Percentiles rank a stretch among this genome's conserved stretches.
Conservation (phyloP, 2,888 invertebrate genomes). For the Phyto melanocephala region DNA sequence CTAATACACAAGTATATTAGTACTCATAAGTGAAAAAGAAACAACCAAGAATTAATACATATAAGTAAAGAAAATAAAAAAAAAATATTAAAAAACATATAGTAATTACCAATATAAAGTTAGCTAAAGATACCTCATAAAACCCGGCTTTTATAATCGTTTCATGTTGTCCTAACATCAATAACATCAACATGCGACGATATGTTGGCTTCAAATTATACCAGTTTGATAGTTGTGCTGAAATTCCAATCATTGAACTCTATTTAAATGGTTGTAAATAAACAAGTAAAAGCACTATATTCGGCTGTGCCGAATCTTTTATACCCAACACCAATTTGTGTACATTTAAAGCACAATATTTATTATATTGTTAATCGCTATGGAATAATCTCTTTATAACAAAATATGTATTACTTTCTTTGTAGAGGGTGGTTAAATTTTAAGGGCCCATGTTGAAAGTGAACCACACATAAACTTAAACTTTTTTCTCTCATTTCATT, state of each 20-base stretch:
- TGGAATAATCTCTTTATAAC: no score
- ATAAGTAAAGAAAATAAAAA: background rate
- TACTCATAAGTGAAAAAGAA: slow-evolving; percentile 16
- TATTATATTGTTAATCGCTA: no score
- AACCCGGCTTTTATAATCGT: slow-evolving; percentile 74
- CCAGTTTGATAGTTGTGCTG: slow-evolving; percentile 74
- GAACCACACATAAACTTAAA: no score
- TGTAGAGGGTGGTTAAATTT: no score
- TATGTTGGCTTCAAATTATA: slow-evolving; percentile 71
- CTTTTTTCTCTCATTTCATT: no score
- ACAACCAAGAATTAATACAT: slow-evolving; percentile 12
- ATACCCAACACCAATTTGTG: no score
- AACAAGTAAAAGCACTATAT: background rate
- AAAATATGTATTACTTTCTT: no score
- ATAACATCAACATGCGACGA: slow-evolving; percentile 70
- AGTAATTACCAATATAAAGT: slow-evolving; percentile 72
- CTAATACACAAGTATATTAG: no score
- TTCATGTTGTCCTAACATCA: slow-evolving; percentile 72
- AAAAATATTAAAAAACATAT: background rate
- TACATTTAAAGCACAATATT: no score
- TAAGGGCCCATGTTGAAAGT: no score
- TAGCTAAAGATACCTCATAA: slow-evolving; percentile 76
- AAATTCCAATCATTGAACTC: slow-evolving; percentile 72
- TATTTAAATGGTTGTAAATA: slow-evolving; percentile 51
- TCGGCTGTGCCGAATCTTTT: no score